Conservation (phyloP, 2,797 vertebrate genomes). For the Halcyon badia region DNA sequence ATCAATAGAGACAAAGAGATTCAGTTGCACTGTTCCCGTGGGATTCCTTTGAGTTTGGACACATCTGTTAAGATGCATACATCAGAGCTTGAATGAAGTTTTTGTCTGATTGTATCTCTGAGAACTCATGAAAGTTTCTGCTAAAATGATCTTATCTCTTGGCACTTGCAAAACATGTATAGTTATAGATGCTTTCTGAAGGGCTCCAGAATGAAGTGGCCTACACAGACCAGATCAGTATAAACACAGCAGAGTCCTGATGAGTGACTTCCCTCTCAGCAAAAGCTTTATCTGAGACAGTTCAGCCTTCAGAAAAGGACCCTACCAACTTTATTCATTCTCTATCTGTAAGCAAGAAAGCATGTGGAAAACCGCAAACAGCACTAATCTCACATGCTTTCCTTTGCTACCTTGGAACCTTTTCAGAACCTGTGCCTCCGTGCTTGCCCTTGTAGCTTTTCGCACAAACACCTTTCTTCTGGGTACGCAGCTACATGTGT, state of each 20-base stretch:
- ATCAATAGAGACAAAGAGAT: conserved; percentile 80
- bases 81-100: conserved; percentile 80
- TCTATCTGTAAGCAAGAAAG: conserved; percentile 44
- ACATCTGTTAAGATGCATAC: conserved; percentile 82
- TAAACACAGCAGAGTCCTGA: conserved; percentile 18
- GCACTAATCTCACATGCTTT: background rate
- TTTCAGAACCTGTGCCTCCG: conserved; percentile 33
- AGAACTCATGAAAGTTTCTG: conserved; percentile 75
- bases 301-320: background rate
- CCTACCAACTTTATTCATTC: background rate
- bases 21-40: conserved; percentile 79
- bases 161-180: conserved; percentile 65
- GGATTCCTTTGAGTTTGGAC: conserved; percentile 79
- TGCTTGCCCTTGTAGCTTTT: conserved; percentile 47
- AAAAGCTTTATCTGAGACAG: background rate
- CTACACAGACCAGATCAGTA: conserved; percentile 46
- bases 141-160: conserved; percentile 78
- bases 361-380: conserved; percentile 42
- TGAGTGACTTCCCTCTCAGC: background rate
- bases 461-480: conserved; percentile 41
- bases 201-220: conserved; percentile 38
- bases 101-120: conserved; percentile 80
- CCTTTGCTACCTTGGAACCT: conserved; percentile 34
- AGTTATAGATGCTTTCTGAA: conserved; percentile 66
- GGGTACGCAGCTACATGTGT: conserved; percentile 37